Conservation (phyloP, 2,888 invertebrate species). For the Sesia apiformis region DNA sequence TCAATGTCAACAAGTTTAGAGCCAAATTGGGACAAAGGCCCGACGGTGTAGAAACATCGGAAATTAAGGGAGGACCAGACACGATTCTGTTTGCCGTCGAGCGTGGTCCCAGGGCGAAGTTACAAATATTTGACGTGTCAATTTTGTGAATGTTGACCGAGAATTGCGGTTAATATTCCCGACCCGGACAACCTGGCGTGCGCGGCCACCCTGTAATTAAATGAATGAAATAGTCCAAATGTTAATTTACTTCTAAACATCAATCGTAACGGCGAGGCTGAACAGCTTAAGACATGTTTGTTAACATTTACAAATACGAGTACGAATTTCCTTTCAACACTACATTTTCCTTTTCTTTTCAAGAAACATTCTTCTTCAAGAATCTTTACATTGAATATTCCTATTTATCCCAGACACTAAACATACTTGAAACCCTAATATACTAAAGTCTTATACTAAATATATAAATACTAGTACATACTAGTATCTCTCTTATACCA, state of each 20-base stretch:
- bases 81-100: constrained; percentile 72
- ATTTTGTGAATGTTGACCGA: constrained; percentile 75
- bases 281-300: too few relatives aligned
- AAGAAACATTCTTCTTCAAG: too few relatives aligned
- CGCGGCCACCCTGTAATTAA: constrained; percentile 65
- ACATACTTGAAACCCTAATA: too few relatives aligned
- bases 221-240: constrained; percentile 65
- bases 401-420: too few relatives aligned
- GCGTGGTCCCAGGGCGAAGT: constrained; percentile 73
- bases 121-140: constrained; percentile 77
- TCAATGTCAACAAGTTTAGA: constrained; percentile 28
- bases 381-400: too few relatives aligned
- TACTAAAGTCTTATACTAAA: too few relatives aligned
- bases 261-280: too few relatives aligned
- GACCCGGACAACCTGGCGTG: constrained; percentile 57
- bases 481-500: too few relatives aligned
- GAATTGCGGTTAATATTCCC: constrained; percentile 73
- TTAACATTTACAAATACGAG: too few relatives aligned
- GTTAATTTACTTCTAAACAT: constrained; percentile 43
- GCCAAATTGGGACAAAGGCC: constrained; percentile 26
- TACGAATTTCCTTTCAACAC: too few relatives aligned
- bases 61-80: constrained; percentile 74
- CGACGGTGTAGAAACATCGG: constrained; percentile 60
- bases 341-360: too few relatives aligned
- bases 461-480: too few relatives aligned